Conservation (phyloP, 2,888 invertebrate genomes). For the Latheticus oryzae region DNA sequence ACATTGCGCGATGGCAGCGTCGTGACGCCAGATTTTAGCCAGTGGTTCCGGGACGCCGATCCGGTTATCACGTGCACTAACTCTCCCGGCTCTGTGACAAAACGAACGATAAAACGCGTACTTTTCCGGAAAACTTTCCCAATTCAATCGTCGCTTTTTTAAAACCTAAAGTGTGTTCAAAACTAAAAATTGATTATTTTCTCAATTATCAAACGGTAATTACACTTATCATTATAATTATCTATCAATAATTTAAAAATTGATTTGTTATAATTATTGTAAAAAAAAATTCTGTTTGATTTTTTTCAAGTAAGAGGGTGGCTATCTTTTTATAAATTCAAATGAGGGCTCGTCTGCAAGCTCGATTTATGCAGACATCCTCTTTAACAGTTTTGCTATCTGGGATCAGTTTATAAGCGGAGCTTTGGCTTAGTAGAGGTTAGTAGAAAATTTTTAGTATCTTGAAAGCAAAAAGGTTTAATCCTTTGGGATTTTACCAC, state of each 20-base stretch:
- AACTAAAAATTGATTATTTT: too few relatives aligned
- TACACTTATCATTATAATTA: neutral
- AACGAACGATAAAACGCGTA: constrained; percentile 42
- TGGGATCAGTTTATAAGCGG: constrained; percentile 14
- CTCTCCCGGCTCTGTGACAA: constrained; percentile 44
- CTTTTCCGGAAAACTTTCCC: too few relatives aligned
- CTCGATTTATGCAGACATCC: constrained; percentile 24
- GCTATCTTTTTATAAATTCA: constrained; percentile 14
- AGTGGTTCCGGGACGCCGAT: constrained; percentile 57
- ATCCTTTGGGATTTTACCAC: too few relatives aligned
- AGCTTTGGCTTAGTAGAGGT: constrained; percentile 5
- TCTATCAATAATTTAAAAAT: neutral
- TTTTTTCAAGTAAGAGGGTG: too few relatives aligned
- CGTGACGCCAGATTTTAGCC: constrained; percentile 56
- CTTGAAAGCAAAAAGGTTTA: too few relatives aligned
- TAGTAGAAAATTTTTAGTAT: constrained; percentile 13
- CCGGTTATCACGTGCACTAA: constrained; percentile 50
- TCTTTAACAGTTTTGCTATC: constrained; percentile 27
- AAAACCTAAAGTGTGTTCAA: constrained; percentile 7
- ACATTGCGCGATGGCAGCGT: constrained; percentile 52
- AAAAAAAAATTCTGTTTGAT: neutral
- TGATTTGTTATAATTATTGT: neutral
- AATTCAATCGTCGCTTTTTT: constrained; percentile 21
- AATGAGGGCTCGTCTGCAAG: constrained; percentile 9
- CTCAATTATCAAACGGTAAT: too few relatives aligned